Base-by-base conservation (phyloP, 2,113 vertebrate species). In the Ploceus nigricollis region DNA sequence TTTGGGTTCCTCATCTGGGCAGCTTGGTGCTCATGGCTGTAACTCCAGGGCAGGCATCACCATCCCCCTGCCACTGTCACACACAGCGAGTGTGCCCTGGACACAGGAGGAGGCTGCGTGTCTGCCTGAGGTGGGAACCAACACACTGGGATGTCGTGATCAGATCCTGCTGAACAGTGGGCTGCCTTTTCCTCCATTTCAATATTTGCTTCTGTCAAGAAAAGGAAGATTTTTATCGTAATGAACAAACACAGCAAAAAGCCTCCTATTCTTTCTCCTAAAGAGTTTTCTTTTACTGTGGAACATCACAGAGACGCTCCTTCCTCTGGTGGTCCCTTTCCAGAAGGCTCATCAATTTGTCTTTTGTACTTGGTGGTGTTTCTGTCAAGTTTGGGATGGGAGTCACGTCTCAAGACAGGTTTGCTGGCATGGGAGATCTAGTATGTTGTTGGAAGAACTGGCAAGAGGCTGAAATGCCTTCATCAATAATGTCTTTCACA, bases 401-500 rank as follows among this genome's bases (percentile, higher is more conserved):
- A 96, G 86, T 96, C 96, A 97, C 88, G 93, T 95, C 82, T 90
- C 90, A 68, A 53, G 92, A 81, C 60, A 92, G 90, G 90, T 96
- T 97, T 96, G 88, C 92, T 95, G 94, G 93, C 96, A 78, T 53
- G 48, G 40, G 82, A 93, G 88, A 93, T 90, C 60, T 88, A 90
- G 88, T 89, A 80, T 90, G 90, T 90, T 95, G 60, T 90, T 96
- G 90, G 90, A 94, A 89, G 76, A 71, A 68, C 80, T 93, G 91
- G 91, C 89, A 53, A 83, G 85, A 84, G 40, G 68, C 68, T 92
- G 85, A 95, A 95, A 95, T 82, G 92, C 79, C 68, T 94, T 83
- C 93, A 93, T 96, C 92, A 97, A 96, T 97, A 95, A 90, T 4
- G 22, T 77, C 96, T 97, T 97, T 96, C 92, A 97, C 33, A 33